Evolutionary conservation across 1,140 invertebrate species (phyloP).

Genomic region (Leptonema lineaticorne): DNA sequence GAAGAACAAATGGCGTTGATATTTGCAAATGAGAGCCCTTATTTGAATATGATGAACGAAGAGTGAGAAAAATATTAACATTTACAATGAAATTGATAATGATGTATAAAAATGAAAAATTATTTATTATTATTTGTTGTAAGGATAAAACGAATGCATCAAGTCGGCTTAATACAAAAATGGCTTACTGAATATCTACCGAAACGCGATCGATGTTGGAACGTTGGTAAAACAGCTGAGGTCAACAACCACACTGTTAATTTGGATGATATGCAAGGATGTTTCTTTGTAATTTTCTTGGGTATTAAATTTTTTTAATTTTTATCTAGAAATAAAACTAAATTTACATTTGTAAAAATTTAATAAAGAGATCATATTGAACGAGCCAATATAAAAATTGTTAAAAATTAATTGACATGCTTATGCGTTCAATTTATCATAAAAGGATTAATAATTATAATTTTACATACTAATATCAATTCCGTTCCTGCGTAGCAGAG

Average conservation of each 20-base stretch:
- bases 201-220: conserved; percentile 77
- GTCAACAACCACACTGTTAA: conserved; percentile 83
- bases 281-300: conserved; percentile 77
- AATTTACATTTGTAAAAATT: too few relatives aligned
- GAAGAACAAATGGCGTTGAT: conserved; percentile 78
- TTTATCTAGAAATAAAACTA: too few relatives aligned
- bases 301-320: too few relatives aligned
- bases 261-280: conserved; percentile 86
- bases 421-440: too few relatives aligned
- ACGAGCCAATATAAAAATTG: too few relatives aligned
- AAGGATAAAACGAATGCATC: conserved; percentile 76
- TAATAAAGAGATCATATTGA: too few relatives aligned
- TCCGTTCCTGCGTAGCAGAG: too few relatives aligned
- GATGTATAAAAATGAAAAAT: not conserved
- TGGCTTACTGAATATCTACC: conserved; percentile 80
- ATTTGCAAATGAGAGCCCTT: conserved; percentile 71
- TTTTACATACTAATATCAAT: too few relatives aligned
- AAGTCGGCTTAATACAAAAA: conserved; percentile 80
- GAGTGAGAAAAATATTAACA: conserved; percentile 51
- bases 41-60: conserved; percentile 64
- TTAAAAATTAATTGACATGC: too few relatives aligned
- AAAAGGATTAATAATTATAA: too few relatives aligned
- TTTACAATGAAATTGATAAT: not conserved
- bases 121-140: conserved; percentile 22
- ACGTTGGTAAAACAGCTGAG: conserved; percentile 59